Conservation (phyloP, 2,113 vertebrate genomes). For the Fukomys damarensis region DNA sequence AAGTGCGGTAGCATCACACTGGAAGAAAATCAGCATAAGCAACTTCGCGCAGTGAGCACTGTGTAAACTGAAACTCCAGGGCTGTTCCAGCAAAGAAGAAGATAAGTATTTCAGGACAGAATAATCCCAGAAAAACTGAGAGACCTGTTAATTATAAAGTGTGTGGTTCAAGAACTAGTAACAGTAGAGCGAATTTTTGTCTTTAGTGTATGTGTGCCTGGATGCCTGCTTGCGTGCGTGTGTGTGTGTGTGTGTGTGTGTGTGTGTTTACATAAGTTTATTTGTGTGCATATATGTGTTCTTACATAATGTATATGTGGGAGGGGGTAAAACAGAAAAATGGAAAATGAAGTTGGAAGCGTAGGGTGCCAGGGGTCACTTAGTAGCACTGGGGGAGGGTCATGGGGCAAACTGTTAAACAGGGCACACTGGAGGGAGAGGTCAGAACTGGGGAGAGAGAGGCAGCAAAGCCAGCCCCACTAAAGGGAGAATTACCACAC, state of each 20-base stretch:
- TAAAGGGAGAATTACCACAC: neutral
- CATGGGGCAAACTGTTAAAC: rapidly evolving
- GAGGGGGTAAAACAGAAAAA: neutral
- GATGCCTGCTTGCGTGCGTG: neutral
- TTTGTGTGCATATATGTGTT: neutral
- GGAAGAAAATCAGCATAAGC: neutral
- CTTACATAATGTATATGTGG: neutral
- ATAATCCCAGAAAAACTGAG: neutral
- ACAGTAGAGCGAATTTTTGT: neutral
- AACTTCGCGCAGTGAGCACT: neutral
- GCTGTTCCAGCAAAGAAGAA: neutral
- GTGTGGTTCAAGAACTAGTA: neutral
- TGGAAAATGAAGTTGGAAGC: slow-evolving; percentile 27
- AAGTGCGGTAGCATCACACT: neutral
- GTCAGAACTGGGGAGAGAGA: neutral
- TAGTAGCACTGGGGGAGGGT: neutral
- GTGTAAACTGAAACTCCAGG: neutral
- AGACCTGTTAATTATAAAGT: neutral
- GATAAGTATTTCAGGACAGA: neutral
- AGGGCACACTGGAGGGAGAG: neutral
- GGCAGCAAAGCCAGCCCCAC: rapidly evolving
- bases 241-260: rapidly evolving
- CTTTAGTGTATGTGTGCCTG: neutral
- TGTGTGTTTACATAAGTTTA: neutral
- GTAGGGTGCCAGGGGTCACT: neutral